Evolutionary conservation across 2,113 vertebrate species (phyloP), one percentile per base, ranked within the genome.

Genomic region (Clarias magur): DNA sequence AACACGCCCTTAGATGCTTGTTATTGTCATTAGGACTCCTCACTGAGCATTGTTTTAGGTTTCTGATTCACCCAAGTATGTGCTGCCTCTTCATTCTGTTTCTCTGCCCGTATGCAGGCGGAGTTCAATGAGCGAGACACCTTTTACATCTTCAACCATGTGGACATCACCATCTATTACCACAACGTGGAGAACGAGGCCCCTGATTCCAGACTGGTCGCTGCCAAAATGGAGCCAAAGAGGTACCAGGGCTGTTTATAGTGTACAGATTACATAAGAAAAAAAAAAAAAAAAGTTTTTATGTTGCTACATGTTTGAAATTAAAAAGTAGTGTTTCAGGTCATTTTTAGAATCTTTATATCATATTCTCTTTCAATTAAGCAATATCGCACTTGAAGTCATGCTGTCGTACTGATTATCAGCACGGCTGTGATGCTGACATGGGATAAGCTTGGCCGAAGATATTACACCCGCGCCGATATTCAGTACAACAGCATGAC

Each of bases 91-190:
- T 86, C 17, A 27, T 0, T 59, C 2, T 62, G 72, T 54, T 84
- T 86, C n/a, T 53, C 65, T 86, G 0, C 82, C 27, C 88, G 1
- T 56, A 91, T 90, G 63, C 92, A 99, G 97, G 94, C 96, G 85
- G 97, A 97, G 85, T 98, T 97, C 90, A 96, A 95, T 76, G 96
- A 96, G 84, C 96, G 94, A 86, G 96, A 99, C 90, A 97, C 97
- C 0, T 99, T 96, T 91, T 99, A 98, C 92, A 96, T 99, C 92
- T 99, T 99, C 93, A 99, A 99, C 92, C 97, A 99, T 0, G 96
- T 99, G 88, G 97, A 98, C 91, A 98, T 99, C 92, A 97, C 94
- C 80, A 98, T 99, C 89, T 89, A 92, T 89, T 99, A 97, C 91
- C 97, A 99, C 82, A 75, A 96, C 17, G 97, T 98, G 86, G 97